Conservation (phyloP, 2,888 invertebrate genomes). For the Stenoptilia bipunctidactyla region DNA sequence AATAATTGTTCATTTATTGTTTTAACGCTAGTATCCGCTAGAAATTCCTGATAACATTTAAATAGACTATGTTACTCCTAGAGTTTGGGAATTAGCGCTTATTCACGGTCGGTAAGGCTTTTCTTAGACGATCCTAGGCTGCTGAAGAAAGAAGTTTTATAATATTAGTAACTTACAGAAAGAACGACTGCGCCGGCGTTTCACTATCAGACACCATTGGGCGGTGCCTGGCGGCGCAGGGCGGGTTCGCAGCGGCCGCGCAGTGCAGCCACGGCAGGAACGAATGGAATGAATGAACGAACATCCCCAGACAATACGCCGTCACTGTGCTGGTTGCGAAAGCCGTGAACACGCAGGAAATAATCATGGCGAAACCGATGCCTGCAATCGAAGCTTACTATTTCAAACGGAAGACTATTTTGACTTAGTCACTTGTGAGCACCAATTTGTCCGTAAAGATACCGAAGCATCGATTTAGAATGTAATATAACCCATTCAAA, state of each 20-base stretch:
- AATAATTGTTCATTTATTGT: no score
- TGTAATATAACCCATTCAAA: no score
- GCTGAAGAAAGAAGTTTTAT: background rate
- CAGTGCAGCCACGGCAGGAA: slow-evolving; percentile 64
- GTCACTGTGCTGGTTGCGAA: slow-evolving; percentile 37
- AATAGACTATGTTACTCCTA: no score
- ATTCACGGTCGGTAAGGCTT: no score
- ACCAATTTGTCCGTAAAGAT: no score
- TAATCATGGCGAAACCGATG: slow-evolving; percentile 47
- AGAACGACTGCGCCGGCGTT: slow-evolving; percentile 52
- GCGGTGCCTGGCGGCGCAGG: slow-evolving; percentile 53
- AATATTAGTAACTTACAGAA: slow-evolving; percentile 35
- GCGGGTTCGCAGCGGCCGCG: slow-evolving; percentile 39
- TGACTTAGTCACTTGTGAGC: no score
- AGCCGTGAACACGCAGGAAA: slow-evolving; percentile 35
- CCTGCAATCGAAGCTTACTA: no score
- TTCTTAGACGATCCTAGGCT: background rate
- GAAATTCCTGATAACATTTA: no score
- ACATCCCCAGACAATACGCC: slow-evolving; percentile 46
- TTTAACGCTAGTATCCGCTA: no score
- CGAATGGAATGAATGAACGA: slow-evolving; percentile 47
- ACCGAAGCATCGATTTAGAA: no score
- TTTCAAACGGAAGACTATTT: no score
- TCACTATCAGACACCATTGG: slow-evolving; percentile 37
- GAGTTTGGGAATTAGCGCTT: no score